Evolutionary conservation across 53 echinoderm and acorn worm species (phyloP).

Genomic region (Actinopyga echinites): DNA sequence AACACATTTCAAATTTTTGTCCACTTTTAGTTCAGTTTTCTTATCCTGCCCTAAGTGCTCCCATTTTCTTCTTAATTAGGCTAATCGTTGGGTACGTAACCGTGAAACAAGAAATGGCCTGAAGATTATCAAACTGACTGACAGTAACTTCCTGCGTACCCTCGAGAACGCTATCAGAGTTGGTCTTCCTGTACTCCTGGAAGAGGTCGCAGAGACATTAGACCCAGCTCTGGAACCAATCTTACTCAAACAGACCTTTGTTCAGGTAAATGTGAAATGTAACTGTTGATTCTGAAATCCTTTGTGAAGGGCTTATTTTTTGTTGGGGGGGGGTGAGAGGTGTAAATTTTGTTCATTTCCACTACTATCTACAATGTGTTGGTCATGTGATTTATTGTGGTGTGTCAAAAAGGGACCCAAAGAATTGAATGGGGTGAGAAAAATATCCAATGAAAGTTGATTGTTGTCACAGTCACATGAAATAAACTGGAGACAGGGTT

Average conservation of each 20-base stretch:
- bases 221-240: slow-evolving; percentile 99
- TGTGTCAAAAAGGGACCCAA: no score
- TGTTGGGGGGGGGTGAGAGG: no score
- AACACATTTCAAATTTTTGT: background rate
- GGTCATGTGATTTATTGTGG: no score
- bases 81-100: slow-evolving; percentile 97
- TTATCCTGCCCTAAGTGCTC: background rate
- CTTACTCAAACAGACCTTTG: slow-evolving; percentile 95
- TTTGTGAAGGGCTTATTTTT: no score
- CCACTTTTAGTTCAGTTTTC: background rate
- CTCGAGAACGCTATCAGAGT: slow-evolving; percentile 94
- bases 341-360: no score
- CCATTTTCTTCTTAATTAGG: slow-evolving; percentile 50
- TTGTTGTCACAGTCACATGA: no score
- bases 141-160: slow-evolving; percentile 90
- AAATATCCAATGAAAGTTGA: no score
- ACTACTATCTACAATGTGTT: no score
- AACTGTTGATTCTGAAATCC: no score
- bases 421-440: no score
- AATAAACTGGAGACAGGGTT: no score
- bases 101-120: slow-evolving; percentile 91
- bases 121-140: slow-evolving; percentile 97
- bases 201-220: slow-evolving; percentile 85
- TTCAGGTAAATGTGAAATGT: slow-evolving; percentile 56
- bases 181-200: slow-evolving; percentile 92